These are phyloP conservation scores for Pollenia griseotomentosa DNA, from an alignment of 2,888 invertebrate genomes.

Conservation along the genomic window DNA sequence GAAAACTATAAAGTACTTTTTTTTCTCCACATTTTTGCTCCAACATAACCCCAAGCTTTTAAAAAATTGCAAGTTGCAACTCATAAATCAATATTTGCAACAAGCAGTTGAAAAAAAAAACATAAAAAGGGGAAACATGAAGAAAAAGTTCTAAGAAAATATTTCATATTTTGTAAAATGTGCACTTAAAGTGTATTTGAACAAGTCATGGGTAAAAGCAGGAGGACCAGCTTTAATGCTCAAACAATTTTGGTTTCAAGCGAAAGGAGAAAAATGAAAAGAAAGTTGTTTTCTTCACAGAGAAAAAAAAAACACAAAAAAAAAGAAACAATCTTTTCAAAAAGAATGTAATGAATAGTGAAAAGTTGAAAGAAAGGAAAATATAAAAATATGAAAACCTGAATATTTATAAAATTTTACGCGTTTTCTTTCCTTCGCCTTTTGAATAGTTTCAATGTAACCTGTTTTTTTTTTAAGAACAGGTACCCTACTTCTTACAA, in stretches of 20 bases:
- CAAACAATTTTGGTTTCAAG: neutral
- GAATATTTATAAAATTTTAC: slow-evolving; percentile 63
- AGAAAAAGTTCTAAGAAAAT: slow-evolving; percentile 25
- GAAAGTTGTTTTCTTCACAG: neutral
- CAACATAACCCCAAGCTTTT: slow-evolving; percentile 70
- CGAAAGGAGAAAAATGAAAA: neutral
- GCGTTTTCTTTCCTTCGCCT: slow-evolving; percentile 30
- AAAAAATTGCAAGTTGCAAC: slow-evolving; percentile 68
- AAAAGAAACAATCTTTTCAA: neutral
- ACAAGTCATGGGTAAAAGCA: neutral
- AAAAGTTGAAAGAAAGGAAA: slow-evolving; percentile 4
- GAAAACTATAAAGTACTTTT: slow-evolving; percentile 27
- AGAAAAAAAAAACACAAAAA: slow-evolving; percentile 12
- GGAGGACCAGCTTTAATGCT: slow-evolving; percentile 6
- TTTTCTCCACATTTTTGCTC: neutral
- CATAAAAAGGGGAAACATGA: neutral
- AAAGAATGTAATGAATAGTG: slow-evolving; percentile 32
- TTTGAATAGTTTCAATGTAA: slow-evolving; percentile 35
- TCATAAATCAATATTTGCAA: slow-evolving; percentile 73
- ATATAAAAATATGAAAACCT: slow-evolving; percentile 22
- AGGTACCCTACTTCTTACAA: neutral
- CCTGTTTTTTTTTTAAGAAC: neutral
- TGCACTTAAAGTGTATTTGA: slow-evolving; percentile 26
- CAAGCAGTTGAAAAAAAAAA: slow-evolving; percentile 16
- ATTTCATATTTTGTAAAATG: slow-evolving; percentile 36